These are phyloP conservation scores for Apodemia zela DNA, from an alignment of 2,888 invertebrate genomes.

Conservation along the genomic window DNA sequence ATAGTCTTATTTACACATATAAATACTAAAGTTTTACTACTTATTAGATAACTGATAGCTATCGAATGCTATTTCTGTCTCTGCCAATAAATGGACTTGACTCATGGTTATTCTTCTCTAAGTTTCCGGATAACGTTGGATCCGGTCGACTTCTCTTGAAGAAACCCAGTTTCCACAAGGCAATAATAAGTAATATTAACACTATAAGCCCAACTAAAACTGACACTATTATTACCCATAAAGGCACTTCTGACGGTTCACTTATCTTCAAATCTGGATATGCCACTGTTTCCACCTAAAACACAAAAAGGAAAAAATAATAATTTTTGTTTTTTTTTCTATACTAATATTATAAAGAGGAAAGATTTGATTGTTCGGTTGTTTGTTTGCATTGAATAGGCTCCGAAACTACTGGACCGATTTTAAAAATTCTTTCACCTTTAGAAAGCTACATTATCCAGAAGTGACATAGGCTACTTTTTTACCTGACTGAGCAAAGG, in stretches of 20 bases:
- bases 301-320: conserved; percentile 22
- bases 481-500: no score
- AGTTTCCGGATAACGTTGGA: conserved; percentile 89
- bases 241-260: conserved; percentile 86
- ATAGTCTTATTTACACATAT: conserved; percentile 13
- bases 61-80: conserved; percentile 70
- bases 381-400: no score
- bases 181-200: conserved; percentile 87
- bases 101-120: conserved; percentile 86
- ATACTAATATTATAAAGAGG: no score
- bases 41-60: conserved; percentile 45
- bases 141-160: conserved; percentile 93
- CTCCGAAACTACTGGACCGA: no score
- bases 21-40: background rate
- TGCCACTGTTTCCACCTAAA: conserved; percentile 89
- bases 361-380: no score
- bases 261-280: conserved; percentile 90
- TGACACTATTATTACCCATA: conserved; percentile 93
- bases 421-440: no score
- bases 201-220: conserved; percentile 91
- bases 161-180: conserved; percentile 94
- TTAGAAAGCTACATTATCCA: no score
- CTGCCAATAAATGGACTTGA: conserved; percentile 82
- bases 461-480: no score
- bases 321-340: no score